These are phyloP conservation scores for Dolichoris vasculosae DNA, from an alignment of 1,140 invertebrate genomes.

Conservation along the genomic window DNA sequence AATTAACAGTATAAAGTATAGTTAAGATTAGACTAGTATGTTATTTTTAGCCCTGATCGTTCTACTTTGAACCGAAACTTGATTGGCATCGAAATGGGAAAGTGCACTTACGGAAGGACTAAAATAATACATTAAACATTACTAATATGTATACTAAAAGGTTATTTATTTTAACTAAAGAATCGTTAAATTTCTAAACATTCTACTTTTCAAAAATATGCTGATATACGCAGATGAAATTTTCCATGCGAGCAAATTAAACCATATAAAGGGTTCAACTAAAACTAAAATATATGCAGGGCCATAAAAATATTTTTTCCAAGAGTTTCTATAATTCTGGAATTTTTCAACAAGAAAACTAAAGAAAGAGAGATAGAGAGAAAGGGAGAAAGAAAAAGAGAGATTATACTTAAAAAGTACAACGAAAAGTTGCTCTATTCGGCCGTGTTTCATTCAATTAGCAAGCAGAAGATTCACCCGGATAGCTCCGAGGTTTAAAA, in stretches of 20 bases:
- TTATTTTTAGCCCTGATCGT: neutral
- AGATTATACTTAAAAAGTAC: slow-evolving; percentile 7
- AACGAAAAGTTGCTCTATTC: neutral
- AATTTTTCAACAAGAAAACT: neutral
- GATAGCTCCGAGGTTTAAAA: neutral
- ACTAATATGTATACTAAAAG: too few relatives aligned
- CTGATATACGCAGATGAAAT: neutral
- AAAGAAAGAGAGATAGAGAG: too few relatives aligned
- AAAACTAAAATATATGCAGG: neutral
- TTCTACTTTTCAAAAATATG: neutral
- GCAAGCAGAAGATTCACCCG: slow-evolving; percentile 26
- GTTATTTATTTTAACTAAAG: too few relatives aligned
- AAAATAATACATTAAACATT: neutral
- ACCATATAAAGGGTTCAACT: neutral
- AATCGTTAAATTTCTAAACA: too few relatives aligned
- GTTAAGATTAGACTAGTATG: neutral
- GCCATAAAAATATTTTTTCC: neutral
- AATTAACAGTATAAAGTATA: neutral
- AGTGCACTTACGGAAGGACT: neutral
- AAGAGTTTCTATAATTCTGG: neutral
- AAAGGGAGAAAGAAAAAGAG: too few relatives aligned
- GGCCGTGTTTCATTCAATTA: slow-evolving; percentile 40
- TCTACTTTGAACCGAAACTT: neutral
- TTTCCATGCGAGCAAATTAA: neutral
- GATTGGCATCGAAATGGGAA: neutral